Conservation (phyloP, 2,113 vertebrate species). For the Plecotus auritus region DNA sequence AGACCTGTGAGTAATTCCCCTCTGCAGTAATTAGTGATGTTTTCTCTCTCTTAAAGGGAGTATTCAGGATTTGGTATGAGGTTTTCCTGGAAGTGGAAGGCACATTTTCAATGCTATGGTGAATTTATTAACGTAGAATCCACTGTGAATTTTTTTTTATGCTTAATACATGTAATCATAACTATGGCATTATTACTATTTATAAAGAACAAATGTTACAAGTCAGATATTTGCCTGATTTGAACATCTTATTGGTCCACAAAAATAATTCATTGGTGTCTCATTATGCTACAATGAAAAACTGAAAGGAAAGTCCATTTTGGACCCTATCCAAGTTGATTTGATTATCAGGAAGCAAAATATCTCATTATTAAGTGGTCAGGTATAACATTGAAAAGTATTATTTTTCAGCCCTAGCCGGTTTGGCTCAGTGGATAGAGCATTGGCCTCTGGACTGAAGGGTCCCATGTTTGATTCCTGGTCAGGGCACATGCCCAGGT, state of each 20-base stretch:
- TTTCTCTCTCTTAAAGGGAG: not conserved
- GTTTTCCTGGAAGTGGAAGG: not conserved
- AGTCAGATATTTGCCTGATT: not conserved
- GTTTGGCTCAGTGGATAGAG: no score
- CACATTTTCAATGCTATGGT: not conserved
- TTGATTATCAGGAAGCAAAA: not conserved
- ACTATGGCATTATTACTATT: not conserved
- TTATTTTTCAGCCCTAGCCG: no score
- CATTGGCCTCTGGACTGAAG: no score
- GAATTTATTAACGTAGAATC: conserved; percentile 40
- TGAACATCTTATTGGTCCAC: not conserved
- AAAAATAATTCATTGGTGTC: not conserved
- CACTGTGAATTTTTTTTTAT: not conserved
- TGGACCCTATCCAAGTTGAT: not conserved
- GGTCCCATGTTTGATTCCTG: no score
- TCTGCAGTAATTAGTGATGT: not conserved
- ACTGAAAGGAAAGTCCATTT: not conserved
- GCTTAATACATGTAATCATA: not conserved
- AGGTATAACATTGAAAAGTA: not conserved
- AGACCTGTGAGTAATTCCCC: not conserved
- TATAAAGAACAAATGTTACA: not conserved
- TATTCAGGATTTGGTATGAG: not conserved
- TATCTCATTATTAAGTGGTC: not conserved
- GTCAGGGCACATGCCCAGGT: no score
- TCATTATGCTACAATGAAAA: not conserved